phyloP scores from a whole-genome alignment of 1,140 invertebrate genomes.

The Pseudomyrmex flavicornis region DNA sequence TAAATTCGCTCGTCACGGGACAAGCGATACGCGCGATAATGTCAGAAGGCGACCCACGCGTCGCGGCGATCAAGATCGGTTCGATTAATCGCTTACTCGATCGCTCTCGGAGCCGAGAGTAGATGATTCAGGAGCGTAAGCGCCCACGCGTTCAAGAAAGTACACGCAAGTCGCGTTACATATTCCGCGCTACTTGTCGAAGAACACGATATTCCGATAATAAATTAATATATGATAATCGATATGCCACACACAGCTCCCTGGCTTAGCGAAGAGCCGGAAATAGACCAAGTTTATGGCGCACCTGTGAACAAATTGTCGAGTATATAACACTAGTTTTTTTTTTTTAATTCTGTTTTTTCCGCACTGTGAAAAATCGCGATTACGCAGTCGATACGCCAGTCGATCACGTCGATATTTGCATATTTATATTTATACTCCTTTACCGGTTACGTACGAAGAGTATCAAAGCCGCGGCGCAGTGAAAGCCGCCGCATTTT shows the following conservation, averaged over 20 bases:
- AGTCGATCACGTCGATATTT: conserved; percentile 29
- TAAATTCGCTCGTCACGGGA: conserved; percentile 31
- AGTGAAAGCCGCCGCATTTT: conserved; percentile 42
- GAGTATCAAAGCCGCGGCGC: conserved; percentile 40
- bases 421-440: conserved; percentile 44
- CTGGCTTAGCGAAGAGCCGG: not conserved
- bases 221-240: conserved; percentile 65
- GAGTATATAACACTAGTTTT: not conserved
- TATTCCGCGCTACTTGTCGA: not conserved
- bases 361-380: conserved; percentile 23
- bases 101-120: conserved; percentile 38
- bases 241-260: conserved; percentile 27
- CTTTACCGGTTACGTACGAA: not conserved
- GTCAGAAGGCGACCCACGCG: conserved; percentile 55
- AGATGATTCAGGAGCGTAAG: conserved; percentile 49
- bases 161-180: conserved; percentile 13
- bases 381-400: conserved; percentile 34
- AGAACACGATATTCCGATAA: conserved; percentile 46
- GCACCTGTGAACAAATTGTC: conserved; percentile 34
- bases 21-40: conserved; percentile 45
- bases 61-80: conserved; percentile 66
- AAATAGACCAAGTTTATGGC: conserved; percentile 24
- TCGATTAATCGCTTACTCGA: conserved; percentile 69
- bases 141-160: conserved; percentile 59
- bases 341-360: not conserved